Evolutionary conservation across 2,113 vertebrate species (phyloP), one percentile per base, ranked within the genome.

Genomic region (Pseudorasbora parva): DNA sequence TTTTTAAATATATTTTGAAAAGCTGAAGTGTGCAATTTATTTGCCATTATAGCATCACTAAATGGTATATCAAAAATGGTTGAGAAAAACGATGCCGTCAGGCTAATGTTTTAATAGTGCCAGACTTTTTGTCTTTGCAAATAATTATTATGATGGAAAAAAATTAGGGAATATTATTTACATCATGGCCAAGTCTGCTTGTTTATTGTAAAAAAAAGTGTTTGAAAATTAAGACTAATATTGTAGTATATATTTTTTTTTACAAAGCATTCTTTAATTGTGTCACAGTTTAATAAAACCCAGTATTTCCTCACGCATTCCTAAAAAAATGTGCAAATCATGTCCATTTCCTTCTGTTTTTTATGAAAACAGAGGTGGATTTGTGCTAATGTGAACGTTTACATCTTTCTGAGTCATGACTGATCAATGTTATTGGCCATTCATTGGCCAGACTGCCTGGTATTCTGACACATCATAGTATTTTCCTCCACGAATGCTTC

Each of bases 281-380:
- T 27, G 27, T 9, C 27, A 19, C 3, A 19, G 27, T 66, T 33
- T 4, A 12, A 72, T 72, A 45, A 72, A 72, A 45, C 68, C 19
- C 41, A 73, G 23, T 73, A 49, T 73, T 73, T 73, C 71, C 71
- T 73, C n/a, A 47, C 11, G 19, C 43, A 27, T 73, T 73, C 47
- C 45, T 54, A 54, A 49, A 49, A 41, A 33, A 33, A 73, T 49
- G 30, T 37, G 71, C 71, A 73, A 73, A 19, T 73, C 71, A 27
- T 1, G 2, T 72, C 1, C 11, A 45, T 25, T 73, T 73, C 71
- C 71, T 73, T 49, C 43, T 27, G 11, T 47, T 14, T 71, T n/a
- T 72, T 14, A 19, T 71, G 37, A 45, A 43, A 45, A 71, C 19
- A 71, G 10, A 71, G 37, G 5, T 73, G 12, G 11, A 23, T 60